These are phyloP conservation scores for Patagioenas fasciata DNA, from an alignment of 2,113 vertebrate species.

Conservation along the genomic window DNA sequence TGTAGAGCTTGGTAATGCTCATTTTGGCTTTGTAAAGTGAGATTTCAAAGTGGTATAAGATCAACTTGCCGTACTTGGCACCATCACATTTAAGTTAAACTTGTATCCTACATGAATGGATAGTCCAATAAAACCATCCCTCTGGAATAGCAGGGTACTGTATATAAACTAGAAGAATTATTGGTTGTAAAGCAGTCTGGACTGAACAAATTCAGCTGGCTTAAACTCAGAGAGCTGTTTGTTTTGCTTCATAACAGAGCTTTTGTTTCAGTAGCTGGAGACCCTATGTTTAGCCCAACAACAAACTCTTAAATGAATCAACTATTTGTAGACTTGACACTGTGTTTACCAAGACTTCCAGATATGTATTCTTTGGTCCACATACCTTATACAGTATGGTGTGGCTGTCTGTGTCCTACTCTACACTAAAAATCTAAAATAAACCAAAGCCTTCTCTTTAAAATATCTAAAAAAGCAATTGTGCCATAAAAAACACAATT, in stretches of 20 bases:
- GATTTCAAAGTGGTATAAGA: constrained; percentile 56
- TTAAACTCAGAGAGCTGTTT: not conserved
- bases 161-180: constrained; percentile 42
- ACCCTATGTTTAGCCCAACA: constrained; percentile 6
- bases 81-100: not conserved
- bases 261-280: constrained; percentile 44
- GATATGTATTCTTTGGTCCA: not conserved
- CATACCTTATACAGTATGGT: not conserved
- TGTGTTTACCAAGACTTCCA: not conserved
- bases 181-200: constrained; percentile 54
- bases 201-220: constrained; percentile 32
- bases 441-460: not conserved
- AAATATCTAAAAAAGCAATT: not conserved
- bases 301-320: constrained; percentile 1
- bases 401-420: not conserved
- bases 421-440: not conserved
- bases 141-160: constrained; percentile 40
- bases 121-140: constrained; percentile 23
- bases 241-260: constrained; percentile 5
- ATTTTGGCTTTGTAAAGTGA: constrained; percentile 50
- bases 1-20: constrained; percentile 29
- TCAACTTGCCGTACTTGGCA: constrained; percentile 36
- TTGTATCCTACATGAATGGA: constrained; percentile 18
- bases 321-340: not conserved
- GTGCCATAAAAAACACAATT: not conserved